Evolutionary conservation across 1,140 invertebrate genomes (phyloP), one percentile per base, ranked within the genome.

Genomic region (Drosophila kurseongensis): DNA sequence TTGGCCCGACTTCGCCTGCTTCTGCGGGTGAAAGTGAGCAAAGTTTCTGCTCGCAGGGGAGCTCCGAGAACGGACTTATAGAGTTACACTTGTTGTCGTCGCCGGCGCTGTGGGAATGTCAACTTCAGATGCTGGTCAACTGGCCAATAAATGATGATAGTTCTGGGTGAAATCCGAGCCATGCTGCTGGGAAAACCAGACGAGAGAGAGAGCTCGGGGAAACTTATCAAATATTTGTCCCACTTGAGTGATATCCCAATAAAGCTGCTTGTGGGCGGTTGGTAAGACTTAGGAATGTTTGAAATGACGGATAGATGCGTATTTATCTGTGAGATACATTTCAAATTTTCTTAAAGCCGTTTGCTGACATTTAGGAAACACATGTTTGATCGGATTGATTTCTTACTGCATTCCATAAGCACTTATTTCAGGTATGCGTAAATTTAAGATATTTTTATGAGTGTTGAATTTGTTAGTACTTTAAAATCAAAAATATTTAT

Each of bases 161-260:
- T 71, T 71, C 51, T 71, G 42, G 36, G 27, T 32, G 68, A 71
- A 72, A 71, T 58, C 52, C 44, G 68, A 72, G 67, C 66, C 32
- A 9, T 13, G 42, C 36, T 29, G 32, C 10, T 40, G 48, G 48
- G 62, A 44, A 38, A 52, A 14, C 6, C 36, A 23, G 8, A 44
- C 12, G 23, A 48, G 35, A 44, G 40, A 32, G 35, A n/a, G 14
- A 55, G 14, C 47, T 12, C 38, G 13, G 0, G 47, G 32, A 71
- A 71, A 71, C 65, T 72, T 72, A 71, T 71, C 66, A 72, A 72
- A 69, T 71, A 71, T 71, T 58, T 72, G 68, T 71, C 66, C 29
- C 36, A 71, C 52, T 71, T 72, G 66, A 72, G 36, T 58, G 68
- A 72, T 72, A 66, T 65, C 36, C 59, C 36, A 51, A 51, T 14